Percentiles rank a stretch among this genome's conserved stretches.
Evolutionary conservation across 2,797 vertebrate genomes (phyloP).

Genomic region (Echeneis naucrates): DNA sequence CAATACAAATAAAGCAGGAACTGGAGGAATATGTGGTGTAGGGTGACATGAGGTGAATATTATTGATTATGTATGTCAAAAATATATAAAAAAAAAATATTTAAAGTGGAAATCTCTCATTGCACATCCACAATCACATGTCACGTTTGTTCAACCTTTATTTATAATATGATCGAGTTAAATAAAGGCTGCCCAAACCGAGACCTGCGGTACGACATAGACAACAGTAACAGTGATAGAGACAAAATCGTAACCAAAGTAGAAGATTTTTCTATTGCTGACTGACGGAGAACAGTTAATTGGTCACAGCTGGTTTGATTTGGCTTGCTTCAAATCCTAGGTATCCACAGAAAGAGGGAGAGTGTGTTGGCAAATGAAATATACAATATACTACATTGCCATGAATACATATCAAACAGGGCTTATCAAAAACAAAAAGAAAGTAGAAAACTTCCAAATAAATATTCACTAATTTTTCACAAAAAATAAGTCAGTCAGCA

Average conservation of each 20-base stretch:
- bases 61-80: not conserved
- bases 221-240: not conserved
- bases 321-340: not conserved
- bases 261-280: slow-evolving; percentile 1
- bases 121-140: slow-evolving; percentile 9
- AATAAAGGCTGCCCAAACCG: slow-evolving; percentile 21
- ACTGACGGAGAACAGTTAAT: slow-evolving; percentile 4
- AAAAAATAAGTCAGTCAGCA: slow-evolving; percentile 24
- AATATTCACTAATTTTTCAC: no score
- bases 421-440: slow-evolving; percentile 13
- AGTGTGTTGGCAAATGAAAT: slow-evolving; percentile 24
- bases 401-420: slow-evolving; percentile 41
- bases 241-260: no score
- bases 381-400: slow-evolving; percentile 38
- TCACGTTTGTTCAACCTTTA: not conserved
- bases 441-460: not conserved
- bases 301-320: not conserved
- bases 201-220: not conserved
- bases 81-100: slow-evolving; percentile 14
- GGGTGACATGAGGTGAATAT: not conserved
- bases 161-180: slow-evolving; percentile 2
- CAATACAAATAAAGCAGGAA: slow-evolving; percentile 1
- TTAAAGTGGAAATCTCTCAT: slow-evolving; percentile 16
- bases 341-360: slow-evolving; percentile 8
- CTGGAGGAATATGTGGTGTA: not conserved